phyloP scores from a whole-genome alignment of 2,113 vertebrate species.

The Psophia crepitans region DNA sequence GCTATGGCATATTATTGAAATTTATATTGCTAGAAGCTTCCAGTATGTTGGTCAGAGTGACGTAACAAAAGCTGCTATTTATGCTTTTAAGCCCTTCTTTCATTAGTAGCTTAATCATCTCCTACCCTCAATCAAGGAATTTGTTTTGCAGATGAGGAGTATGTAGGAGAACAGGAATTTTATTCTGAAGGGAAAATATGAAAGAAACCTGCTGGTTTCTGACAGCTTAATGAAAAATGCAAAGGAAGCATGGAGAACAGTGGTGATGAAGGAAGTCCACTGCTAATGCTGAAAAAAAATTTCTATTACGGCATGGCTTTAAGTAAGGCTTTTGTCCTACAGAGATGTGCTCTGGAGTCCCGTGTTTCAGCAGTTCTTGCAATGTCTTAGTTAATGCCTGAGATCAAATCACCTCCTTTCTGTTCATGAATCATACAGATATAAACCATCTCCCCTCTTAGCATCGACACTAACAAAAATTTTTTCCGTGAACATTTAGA shows the following conservation, averaged over 20 bases:
- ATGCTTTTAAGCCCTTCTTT: not conserved
- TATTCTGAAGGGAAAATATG: not conserved
- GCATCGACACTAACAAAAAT: not conserved
- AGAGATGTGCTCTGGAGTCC: not conserved
- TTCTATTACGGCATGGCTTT: not conserved
- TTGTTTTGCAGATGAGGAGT: not conserved
- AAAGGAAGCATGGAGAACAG: not conserved
- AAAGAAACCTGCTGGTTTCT: not conserved
- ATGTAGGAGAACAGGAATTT: not conserved
- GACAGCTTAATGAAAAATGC: not conserved
- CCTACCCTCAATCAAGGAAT: not conserved
- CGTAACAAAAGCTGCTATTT: not conserved
- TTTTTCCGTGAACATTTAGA: not conserved
- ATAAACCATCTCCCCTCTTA: not conserved
- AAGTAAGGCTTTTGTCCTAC: not conserved
- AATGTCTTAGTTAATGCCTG: not conserved
- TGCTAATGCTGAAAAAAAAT: not conserved
- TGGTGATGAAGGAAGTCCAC: not conserved
- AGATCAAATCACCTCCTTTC: not conserved
- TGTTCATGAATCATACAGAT: not conserved
- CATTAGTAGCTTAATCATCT: not conserved
- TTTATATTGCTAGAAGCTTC: not conserved
- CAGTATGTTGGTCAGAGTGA: not conserved
- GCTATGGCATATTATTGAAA: not conserved
- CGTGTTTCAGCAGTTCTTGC: not conserved